These are phyloP conservation scores for Leiothrix lutea DNA, from an alignment of 2,113 vertebrate genomes.

Conservation along the genomic window DNA sequence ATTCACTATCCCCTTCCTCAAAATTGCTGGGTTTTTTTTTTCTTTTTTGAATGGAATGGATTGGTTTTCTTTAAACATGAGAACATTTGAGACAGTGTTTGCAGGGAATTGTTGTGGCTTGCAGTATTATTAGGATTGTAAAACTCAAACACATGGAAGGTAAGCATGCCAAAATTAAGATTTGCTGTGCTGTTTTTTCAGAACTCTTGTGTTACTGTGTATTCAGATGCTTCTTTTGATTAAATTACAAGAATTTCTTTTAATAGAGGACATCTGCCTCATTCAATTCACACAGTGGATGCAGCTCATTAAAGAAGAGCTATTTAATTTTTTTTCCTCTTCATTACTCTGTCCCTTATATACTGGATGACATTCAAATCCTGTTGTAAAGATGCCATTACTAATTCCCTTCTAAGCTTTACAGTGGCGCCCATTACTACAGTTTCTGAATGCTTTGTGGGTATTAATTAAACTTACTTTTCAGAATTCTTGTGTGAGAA, in stretches of 20 bases:
- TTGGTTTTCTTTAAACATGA: not conserved
- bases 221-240: slow-evolving; percentile 28
- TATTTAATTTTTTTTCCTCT: slow-evolving; percentile 23
- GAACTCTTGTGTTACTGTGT: not conserved
- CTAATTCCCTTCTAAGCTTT: slow-evolving; percentile 7
- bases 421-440: not conserved
- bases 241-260: not conserved
- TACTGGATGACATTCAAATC: slow-evolving; percentile 29
- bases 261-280: slow-evolving; percentile 25
- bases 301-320: slow-evolving; percentile 34
- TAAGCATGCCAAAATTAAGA: not conserved
- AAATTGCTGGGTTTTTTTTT: not conserved
- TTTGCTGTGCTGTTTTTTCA: not conserved
- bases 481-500: not conserved
- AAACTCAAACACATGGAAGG: not conserved
- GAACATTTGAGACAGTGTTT: not conserved
- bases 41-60: not conserved
- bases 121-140: not conserved
- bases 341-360: slow-evolving; percentile 12
- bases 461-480: slow-evolving; percentile 41
- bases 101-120: not conserved
- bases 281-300: slow-evolving; percentile 24
- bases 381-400: slow-evolving; percentile 27
- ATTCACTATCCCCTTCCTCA: not conserved
- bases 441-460: not conserved